Evolutionary conservation across 2,113 vertebrate genomes (phyloP).

Genomic region (Scomber colias): DNA sequence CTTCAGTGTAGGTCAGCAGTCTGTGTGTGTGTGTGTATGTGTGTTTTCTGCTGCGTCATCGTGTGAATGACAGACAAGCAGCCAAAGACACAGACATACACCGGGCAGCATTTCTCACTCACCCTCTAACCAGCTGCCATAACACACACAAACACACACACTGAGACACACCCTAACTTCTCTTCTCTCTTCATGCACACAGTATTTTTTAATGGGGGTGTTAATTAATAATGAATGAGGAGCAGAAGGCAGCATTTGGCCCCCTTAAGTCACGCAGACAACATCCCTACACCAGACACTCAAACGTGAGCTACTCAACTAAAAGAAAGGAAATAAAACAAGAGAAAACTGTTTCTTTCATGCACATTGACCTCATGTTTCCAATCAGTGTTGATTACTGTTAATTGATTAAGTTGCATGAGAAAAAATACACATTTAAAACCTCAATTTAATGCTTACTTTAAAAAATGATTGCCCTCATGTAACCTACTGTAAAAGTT

Average conservation of each 20-base stretch:
- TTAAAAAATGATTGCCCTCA: background rate
- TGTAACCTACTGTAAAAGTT: background rate
- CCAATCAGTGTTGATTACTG: background rate
- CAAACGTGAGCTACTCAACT: too few species aligned
- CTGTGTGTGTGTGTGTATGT: constrained; percentile 18
- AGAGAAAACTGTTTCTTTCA: too few species aligned
- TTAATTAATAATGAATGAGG: constrained; percentile 70
- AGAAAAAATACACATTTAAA: background rate
- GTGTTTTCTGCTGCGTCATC: constrained; percentile 61
- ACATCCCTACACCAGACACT: background rate
- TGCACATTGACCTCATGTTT: background rate
- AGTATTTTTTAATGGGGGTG: constrained; percentile 38
- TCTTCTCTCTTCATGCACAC: constrained; percentile 16
- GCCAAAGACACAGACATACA: constrained; percentile 12
- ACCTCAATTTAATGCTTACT: background rate
- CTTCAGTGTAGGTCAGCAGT: background rate
- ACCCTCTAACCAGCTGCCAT: constrained; percentile 61
- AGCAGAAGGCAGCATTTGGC: constrained; percentile 45
- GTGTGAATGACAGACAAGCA: constrained; percentile 22
- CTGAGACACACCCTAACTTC: constrained; percentile 47
- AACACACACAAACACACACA: background rate
- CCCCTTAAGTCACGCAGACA: background rate
- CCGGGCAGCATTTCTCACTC: constrained; percentile 50
- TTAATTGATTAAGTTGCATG: background rate
- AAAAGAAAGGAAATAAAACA: too few species aligned